Percentiles rank a stretch among this genome's conserved stretches.
These are phyloP conservation scores for Oxyteleia sp. DNA, from an alignment of 2,888 invertebrate species.

Conservation along the genomic window DNA sequence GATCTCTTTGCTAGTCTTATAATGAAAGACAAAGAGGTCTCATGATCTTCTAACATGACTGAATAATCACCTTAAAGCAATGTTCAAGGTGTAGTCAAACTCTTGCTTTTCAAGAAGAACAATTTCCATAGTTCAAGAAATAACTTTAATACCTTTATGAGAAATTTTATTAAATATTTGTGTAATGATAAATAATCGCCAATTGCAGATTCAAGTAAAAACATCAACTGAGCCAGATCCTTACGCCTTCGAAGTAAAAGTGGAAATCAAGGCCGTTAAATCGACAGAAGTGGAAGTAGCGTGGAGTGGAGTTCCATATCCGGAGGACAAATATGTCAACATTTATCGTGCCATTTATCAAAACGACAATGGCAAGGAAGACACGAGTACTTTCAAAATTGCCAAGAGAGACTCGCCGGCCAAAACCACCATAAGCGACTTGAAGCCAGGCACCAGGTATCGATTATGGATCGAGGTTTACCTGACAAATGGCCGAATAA, in stretches of 20 bases:
- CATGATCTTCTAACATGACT: too few species aligned
- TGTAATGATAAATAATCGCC: neutral
- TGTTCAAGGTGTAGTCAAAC: too few species aligned
- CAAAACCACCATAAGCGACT: slow-evolving; percentile 90
- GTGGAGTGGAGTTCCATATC: slow-evolving; percentile 95
- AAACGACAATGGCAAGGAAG: slow-evolving; percentile 92
- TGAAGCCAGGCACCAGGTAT: slow-evolving; percentile 94
- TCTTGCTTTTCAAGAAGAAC: too few species aligned
- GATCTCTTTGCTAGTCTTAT: too few species aligned
- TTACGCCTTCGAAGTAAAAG: slow-evolving; percentile 93
- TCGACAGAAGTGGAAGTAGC: slow-evolving; percentile 93
- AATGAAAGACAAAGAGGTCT: too few species aligned
- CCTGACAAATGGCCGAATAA: slow-evolving; percentile 95
- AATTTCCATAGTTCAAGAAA: too few species aligned
- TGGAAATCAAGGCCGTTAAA: slow-evolving; percentile 93
- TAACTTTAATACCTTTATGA: too few species aligned
- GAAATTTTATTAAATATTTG: neutral
- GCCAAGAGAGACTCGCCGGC: slow-evolving; percentile 92
- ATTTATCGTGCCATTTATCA: slow-evolving; percentile 95
- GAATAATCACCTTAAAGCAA: too few species aligned
- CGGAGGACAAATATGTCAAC: slow-evolving; percentile 96
- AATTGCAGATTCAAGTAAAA: slow-evolving; percentile 82
- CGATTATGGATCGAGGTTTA: slow-evolving; percentile 96
- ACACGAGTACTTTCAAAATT: slow-evolving; percentile 92
- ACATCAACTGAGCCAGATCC: slow-evolving; percentile 89